Evolutionary conservation across 2,113 vertebrate genomes (phyloP).

Genomic region (Athene cunicularia): DNA sequence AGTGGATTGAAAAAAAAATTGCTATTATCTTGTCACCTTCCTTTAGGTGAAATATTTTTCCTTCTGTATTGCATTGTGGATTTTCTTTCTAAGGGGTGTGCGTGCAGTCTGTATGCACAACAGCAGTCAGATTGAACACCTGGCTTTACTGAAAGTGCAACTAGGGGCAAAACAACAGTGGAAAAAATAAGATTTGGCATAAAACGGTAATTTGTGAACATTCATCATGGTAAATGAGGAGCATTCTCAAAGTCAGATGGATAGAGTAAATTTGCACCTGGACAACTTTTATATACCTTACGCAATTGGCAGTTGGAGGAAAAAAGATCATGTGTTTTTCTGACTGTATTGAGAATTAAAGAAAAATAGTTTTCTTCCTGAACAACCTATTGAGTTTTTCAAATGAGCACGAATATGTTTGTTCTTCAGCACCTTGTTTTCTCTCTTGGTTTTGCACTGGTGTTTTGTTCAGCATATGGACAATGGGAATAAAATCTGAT

Average conservation of each 20-base stretch:
- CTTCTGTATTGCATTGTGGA: not conserved
- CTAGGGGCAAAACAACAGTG: not conserved
- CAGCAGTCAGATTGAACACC: not conserved
- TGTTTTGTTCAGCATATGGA: not conserved
- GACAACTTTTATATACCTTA: not conserved
- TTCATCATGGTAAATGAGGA: not conserved
- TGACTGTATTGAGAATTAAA: not conserved
- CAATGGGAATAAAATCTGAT: not conserved
- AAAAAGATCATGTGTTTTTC: not conserved
- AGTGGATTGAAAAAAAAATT: not conserved
- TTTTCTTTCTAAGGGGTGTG: not conserved
- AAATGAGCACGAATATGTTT: not conserved
- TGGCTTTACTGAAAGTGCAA: not conserved
- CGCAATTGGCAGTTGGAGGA: not conserved
- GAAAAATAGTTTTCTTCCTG: not conserved
- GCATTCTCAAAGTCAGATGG: not conserved
- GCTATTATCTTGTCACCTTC: not conserved
- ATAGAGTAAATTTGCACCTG: not conserved
- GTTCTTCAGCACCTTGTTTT: not conserved
- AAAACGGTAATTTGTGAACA: not conserved
- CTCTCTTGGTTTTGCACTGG: not conserved
- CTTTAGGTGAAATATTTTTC: not conserved
- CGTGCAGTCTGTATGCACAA: not conserved
- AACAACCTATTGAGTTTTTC: not conserved
- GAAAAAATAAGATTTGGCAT: not conserved